Base-by-base conservation (phyloP, 2,888 invertebrate species). In the Agriopis leucophaearia region DNA sequence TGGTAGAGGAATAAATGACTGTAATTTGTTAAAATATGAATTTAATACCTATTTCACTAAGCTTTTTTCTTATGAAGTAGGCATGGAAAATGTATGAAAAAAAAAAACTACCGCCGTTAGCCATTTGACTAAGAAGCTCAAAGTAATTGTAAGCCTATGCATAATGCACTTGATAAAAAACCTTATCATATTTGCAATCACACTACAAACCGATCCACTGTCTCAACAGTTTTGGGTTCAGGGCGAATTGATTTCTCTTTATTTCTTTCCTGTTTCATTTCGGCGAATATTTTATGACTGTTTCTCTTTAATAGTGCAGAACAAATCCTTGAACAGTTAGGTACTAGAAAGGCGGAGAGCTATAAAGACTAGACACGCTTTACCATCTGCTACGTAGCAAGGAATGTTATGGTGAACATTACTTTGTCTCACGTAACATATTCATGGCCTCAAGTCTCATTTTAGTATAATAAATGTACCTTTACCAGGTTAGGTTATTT, bases 271-370 rank as follows among this genome's bases (percentile, higher is more conserved):
- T 72, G 44, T 40, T 47, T 40, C 52, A 50, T 48, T 69, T 61
- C 65, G 54, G 16, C 15, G 68, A 59, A 62, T 59, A 59, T 51
- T 63, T 45, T 61, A 54, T 42, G 52, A 45, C 45, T 44, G 54
- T 60, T 42, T 52, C 44, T 62, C 16, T 44, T 64, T 63, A 58
- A 68, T 69, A 64, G 63, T 55, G 56, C 55, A 63, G 54, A 56
- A 63, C 63, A 56, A 63, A 63, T 63, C 55, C 56, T 50, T 38
- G 16, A n/a, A 63, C 63, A 50, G 63, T 63, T 56, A 27, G 27
- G 27, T 27, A 56, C 9, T 56, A 42, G 60, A 59, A 52, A 62
- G 54, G 50, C 56, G 48, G 9, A 55, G 65, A 64, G 44, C 63
- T 69, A 48, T 16, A 52, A 44, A 63, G 16, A 59, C 58, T 59